These are phyloP conservation scores for Eustalomyia histrio DNA, from an alignment of 2,888 invertebrate genomes.

Conservation along the genomic window DNA sequence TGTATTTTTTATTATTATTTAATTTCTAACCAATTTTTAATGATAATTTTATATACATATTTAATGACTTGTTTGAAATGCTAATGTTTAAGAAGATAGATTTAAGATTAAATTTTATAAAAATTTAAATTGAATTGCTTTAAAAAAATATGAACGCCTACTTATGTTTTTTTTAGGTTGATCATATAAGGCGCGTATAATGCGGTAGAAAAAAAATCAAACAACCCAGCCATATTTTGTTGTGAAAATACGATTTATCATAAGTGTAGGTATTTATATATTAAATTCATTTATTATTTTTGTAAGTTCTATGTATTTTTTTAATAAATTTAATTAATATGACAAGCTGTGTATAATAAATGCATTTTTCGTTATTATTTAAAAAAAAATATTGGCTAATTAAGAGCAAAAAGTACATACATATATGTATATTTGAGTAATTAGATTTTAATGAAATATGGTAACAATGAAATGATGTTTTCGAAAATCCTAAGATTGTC, in stretches of 20 bases:
- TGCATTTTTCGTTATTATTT: slow-evolving; percentile 61
- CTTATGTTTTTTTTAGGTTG: slow-evolving; percentile 14
- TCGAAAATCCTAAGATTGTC: too few species aligned
- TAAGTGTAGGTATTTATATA: slow-evolving; percentile 59
- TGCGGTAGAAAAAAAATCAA: slow-evolving; percentile 6
- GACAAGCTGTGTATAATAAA: slow-evolving; percentile 69
- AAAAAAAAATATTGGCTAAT: slow-evolving; percentile 1
- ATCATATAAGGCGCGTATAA: slow-evolving; percentile 7
- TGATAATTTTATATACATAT: slow-evolving; percentile 1
- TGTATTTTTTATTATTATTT: slow-evolving; percentile 5
- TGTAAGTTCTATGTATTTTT: slow-evolving; percentile 50
- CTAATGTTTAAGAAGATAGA: slow-evolving; percentile 9
- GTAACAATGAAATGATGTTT: not conserved
- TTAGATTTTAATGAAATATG: not conserved
- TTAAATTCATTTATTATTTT: slow-evolving; percentile 37
- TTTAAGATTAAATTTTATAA: slow-evolving; percentile 13
- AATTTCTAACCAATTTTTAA: slow-evolving; percentile 35
- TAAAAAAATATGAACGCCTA: slow-evolving; percentile 33
- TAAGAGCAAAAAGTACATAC: not conserved
- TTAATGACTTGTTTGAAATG: slow-evolving; percentile 18
- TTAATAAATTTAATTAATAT: slow-evolving; percentile 63
- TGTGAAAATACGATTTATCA: slow-evolving; percentile 58
- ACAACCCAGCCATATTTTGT: slow-evolving; percentile 60
- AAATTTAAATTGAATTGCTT: slow-evolving; percentile 19
- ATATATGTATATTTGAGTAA: not conserved